These are phyloP conservation scores for Gadopsis bispinosus DNA, from an alignment of 2,797 vertebrate genomes.

Conservation along the genomic window DNA sequence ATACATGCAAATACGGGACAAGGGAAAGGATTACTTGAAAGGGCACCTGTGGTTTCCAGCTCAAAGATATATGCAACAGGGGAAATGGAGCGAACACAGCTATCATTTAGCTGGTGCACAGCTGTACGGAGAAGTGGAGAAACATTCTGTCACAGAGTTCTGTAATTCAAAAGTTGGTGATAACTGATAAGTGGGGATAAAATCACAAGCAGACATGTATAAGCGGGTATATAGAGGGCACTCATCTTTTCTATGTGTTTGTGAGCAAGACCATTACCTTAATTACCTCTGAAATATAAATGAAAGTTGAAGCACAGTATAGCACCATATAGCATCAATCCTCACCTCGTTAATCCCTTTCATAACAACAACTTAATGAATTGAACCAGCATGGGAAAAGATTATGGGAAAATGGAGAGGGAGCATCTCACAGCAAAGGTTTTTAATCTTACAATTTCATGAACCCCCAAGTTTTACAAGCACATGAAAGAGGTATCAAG, in stretches of 20 bases:
- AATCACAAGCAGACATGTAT: constrained; percentile 46
- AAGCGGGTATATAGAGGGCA: constrained; percentile 33
- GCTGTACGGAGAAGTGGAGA: constrained; percentile 61
- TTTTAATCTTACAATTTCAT: background rate
- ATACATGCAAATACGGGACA: constrained; percentile 82
- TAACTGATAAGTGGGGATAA: constrained; percentile 59
- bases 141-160: constrained; percentile 53
- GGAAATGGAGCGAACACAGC: constrained; percentile 73
- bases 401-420: background rate
- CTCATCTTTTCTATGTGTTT: constrained; percentile 18
- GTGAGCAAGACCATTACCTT: constrained; percentile 39
- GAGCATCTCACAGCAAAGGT: background rate
- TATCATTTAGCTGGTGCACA: constrained; percentile 66
- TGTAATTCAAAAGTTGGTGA: constrained; percentile 55
- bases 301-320: constrained; percentile 14
- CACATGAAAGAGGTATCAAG: too few relatives aligned
- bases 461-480: background rate
- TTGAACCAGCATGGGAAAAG: background rate
- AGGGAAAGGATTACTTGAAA: constrained; percentile 81
- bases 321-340: constrained; percentile 6
- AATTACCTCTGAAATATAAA: constrained; percentile 50
- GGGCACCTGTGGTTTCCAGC: constrained; percentile 78
- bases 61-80: constrained; percentile 71
- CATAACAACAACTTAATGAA: constrained; percentile 14
- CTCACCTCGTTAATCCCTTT: constrained; percentile 24